These are phyloP conservation scores for Crepidodera aurea DNA, from an alignment of 2,888 invertebrate species.

Conservation along the genomic window DNA sequence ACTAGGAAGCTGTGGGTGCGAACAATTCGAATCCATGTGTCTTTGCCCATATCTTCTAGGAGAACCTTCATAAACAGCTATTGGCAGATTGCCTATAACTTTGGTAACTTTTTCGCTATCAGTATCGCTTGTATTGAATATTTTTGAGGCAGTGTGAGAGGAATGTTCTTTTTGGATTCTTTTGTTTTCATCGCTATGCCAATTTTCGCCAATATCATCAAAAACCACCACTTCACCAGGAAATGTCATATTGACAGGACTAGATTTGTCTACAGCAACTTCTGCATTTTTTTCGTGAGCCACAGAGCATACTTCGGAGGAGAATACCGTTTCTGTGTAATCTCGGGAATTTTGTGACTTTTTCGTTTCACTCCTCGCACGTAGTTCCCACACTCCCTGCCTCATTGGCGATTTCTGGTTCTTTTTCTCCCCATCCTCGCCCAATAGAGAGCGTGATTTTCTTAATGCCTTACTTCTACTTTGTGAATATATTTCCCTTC, in stretches of 20 bases:
- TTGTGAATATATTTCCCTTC: conserved; percentile 83
- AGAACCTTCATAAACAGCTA: conserved; percentile 92
- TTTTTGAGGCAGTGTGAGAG: conserved; percentile 52
- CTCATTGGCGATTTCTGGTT: conserved; percentile 64
- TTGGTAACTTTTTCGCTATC: conserved; percentile 63
- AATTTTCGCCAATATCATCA: conserved; percentile 85
- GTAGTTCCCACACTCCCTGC: conserved; percentile 68
- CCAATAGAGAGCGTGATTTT: conserved; percentile 68
- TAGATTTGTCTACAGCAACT: conserved; percentile 59
- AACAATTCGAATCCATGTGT: conserved; percentile 58
- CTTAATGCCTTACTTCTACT: conserved; percentile 81
- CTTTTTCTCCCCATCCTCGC: conserved; percentile 59
- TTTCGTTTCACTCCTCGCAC: conserved; percentile 61
- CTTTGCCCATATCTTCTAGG: conserved; percentile 85
- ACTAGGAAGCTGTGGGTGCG: conserved; percentile 66
- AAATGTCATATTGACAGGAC: conserved; percentile 70
- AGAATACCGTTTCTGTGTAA: conserved; percentile 70
- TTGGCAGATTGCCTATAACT: conserved; percentile 85
- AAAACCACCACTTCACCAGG: conserved; percentile 84
- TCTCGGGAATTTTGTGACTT: conserved; percentile 62
- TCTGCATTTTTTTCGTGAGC: conserved; percentile 56
- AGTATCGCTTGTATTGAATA: conserved; percentile 52
- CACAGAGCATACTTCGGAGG: conserved; percentile 69
- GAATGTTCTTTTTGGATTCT: conserved; percentile 45
- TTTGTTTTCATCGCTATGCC: conserved; percentile 63